Conservation (phyloP, 2,888 invertebrate genomes). For the Eutolmus rufibarbis region DNA sequence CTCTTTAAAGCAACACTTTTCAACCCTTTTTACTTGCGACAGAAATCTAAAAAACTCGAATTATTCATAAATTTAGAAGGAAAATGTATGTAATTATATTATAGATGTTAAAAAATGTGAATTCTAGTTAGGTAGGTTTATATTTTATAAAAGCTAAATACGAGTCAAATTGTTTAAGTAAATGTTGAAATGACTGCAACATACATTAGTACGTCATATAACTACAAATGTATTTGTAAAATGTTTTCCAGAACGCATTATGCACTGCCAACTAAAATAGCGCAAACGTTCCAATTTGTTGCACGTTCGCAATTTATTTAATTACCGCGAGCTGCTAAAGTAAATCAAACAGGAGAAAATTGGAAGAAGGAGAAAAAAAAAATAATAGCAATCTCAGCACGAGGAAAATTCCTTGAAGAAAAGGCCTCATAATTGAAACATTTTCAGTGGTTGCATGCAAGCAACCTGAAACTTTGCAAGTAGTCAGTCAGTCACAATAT, state of each 20-base stretch:
- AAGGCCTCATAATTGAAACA: constrained; percentile 27
- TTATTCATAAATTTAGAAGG: neutral
- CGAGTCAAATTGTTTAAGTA: too few species aligned
- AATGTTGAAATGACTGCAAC: too few species aligned
- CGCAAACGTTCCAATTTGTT: neutral
- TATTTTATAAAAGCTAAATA: too few species aligned
- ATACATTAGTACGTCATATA: neutral
- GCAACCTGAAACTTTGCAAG: constrained; percentile 9
- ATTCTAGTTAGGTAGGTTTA: too few species aligned
- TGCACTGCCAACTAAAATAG: neutral
- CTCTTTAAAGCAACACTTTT: neutral
- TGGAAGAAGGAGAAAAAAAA: neutral
- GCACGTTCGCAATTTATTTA: constrained; percentile 7
- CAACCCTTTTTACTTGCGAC: neutral
- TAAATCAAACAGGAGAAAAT: neutral
- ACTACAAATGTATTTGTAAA: neutral
- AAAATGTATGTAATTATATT: too few species aligned
- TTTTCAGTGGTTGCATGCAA: constrained; percentile 10
- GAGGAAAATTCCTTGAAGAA: constrained; percentile 7
- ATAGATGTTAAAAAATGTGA: too few species aligned
- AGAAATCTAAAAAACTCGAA: neutral
- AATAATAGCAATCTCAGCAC: neutral
- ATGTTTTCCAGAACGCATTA: neutral
- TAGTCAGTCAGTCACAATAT: constrained; percentile 21
- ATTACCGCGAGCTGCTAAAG: neutral